A percentile compares a stretch with the other conserved stretches of the same genome.
phyloP scores from a whole-genome alignment of 1,140 invertebrate genomes.

The Holcopasites calliopsidis region DNA sequence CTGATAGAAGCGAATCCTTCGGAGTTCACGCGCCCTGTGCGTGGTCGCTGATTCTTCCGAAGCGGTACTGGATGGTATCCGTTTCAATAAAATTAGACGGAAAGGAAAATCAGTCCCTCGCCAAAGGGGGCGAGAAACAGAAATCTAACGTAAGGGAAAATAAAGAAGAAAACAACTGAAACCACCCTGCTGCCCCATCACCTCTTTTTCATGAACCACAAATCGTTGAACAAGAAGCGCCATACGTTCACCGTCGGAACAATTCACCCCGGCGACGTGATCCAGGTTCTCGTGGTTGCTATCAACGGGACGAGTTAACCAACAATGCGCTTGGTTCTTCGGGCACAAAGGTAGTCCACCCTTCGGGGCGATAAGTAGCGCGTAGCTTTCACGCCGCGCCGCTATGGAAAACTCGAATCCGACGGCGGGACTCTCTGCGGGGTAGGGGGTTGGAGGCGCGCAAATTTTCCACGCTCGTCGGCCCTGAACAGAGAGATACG shows the following conservation, averaged over 20 bases:
- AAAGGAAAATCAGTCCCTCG: too few species aligned
- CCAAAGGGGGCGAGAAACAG: too few species aligned
- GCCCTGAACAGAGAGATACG: conserved; percentile 31
- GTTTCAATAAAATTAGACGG: too few species aligned
- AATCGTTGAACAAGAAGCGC: not conserved
- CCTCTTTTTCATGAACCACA: not conserved
- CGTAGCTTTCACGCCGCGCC: conserved; percentile 37
- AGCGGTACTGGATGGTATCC: too few species aligned
- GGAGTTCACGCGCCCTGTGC: not conserved
- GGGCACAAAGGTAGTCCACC: conserved; percentile 49
- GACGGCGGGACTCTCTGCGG: conserved; percentile 25
- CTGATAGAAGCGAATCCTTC: not conserved
- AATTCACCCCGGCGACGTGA: not conserved
- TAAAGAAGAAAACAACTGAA: too few species aligned
- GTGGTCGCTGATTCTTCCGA: not conserved
- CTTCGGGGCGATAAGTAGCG: conserved; percentile 33
- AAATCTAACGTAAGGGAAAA: too few species aligned
- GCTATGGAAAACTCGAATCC: conserved; percentile 55
- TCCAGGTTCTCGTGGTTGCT: not conserved
- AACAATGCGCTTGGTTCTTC: conserved; percentile 44
- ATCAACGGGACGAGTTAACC: conserved; percentile 15
- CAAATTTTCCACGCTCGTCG: conserved; percentile 60
- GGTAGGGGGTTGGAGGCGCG: conserved; percentile 18
- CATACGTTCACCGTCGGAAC: not conserved
- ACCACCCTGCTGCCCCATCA: too few species aligned